Evolutionary conservation across 2,888 invertebrate species (phyloP).

Genomic region (Uropetala carovei): DNA sequence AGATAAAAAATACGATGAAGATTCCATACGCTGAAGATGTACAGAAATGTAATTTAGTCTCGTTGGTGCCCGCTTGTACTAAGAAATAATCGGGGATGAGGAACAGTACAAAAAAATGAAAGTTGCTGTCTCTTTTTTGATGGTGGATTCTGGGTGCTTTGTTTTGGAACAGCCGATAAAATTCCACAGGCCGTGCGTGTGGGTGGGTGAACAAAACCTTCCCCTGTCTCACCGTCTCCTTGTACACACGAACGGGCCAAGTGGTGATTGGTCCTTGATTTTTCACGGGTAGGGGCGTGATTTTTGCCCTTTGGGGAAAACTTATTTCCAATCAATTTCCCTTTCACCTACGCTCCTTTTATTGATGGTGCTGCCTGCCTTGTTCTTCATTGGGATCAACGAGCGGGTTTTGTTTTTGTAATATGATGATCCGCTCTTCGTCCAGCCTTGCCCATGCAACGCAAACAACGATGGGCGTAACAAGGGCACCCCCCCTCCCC

Average conservation of each 20-base stretch:
- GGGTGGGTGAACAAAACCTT: too few species aligned
- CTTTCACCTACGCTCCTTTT: neutral
- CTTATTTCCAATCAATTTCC: neutral
- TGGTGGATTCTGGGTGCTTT: slow-evolving; percentile 23
- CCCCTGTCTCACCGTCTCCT: neutral
- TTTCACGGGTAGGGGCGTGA: slow-evolving; percentile 13
- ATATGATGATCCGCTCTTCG: neutral
- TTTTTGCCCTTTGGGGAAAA: neutral
- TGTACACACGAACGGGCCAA: neutral
- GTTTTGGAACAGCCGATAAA: neutral
- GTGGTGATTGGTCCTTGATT: neutral
- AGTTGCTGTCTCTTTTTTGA: neutral
- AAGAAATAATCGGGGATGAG: neutral
- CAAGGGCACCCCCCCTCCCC: slow-evolving; percentile 18
- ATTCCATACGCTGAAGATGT: slow-evolving; percentile 38
- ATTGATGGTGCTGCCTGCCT: slow-evolving; percentile 49
- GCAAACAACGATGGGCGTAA: neutral
- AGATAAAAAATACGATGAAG: neutral
- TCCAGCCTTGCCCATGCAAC: slow-evolving; percentile 8
- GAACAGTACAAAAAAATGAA: neutral
- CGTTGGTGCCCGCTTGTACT: slow-evolving; percentile 47
- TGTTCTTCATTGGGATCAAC: slow-evolving; percentile 22
- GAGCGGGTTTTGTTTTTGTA: neutral
- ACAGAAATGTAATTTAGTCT: slow-evolving; percentile 42
- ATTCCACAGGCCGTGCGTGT: neutral